Percentiles rank a stretch among this genome's conserved stretches.
Conservation (phyloP, 2,797 vertebrate genomes). For the Acridotheres tristis region DNA sequence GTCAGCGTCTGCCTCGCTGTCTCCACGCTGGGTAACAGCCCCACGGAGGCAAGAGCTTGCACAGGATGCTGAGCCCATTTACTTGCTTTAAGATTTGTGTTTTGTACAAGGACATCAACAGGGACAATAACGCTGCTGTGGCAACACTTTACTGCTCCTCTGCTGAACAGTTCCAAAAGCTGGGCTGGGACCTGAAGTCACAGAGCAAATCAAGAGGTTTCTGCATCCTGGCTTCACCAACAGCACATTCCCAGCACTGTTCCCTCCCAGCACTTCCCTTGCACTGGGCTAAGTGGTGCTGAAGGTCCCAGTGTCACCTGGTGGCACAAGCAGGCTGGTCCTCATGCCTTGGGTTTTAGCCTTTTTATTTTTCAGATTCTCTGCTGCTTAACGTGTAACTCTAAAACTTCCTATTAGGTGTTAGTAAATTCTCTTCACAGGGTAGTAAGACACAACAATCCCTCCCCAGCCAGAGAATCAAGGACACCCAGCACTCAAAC, state of each 20-base stretch:
- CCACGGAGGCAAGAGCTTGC: background rate
- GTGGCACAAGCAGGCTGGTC: background rate
- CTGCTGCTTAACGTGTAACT: no score
- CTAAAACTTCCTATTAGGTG: no score
- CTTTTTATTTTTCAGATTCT: no score
- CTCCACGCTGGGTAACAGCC: background rate
- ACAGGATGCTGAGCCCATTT: background rate
- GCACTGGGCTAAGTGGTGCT: background rate
- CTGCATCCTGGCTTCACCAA: background rate
- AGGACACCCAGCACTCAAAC: no score
- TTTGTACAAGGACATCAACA: background rate
- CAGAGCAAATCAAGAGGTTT: conserved; percentile 11
- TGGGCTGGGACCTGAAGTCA: conserved; percentile 9
- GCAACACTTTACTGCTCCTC: background rate
- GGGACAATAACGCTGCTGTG: background rate
- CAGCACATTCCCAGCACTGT: background rate
- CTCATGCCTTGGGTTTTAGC: no score
- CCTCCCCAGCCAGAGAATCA: no score
- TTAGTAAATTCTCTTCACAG: no score
- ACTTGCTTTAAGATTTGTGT: background rate
- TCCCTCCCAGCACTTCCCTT: background rate
- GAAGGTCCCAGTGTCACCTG: background rate
- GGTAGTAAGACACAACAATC: no score
- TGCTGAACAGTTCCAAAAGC: background rate
- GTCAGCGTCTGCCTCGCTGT: background rate